Conservation (phyloP, 2,113 vertebrate species). For the Scophthalmus maximus region DNA sequence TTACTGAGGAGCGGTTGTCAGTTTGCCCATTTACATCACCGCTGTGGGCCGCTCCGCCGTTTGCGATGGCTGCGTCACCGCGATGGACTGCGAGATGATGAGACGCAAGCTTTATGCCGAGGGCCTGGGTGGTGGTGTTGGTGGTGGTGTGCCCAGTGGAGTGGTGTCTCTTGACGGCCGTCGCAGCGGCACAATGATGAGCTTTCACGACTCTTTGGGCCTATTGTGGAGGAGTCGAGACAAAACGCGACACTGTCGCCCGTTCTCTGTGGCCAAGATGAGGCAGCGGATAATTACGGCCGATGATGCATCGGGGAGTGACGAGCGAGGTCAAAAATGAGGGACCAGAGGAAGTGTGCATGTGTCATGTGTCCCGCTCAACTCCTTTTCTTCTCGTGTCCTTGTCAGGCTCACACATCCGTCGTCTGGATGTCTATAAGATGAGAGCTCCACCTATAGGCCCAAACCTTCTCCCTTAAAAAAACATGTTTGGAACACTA, state of each 20-base stretch:
- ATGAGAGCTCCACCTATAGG: slow-evolving; percentile 44
- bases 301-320: slow-evolving; percentile 10
- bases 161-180: slow-evolving; percentile 27
- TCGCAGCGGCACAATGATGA: slow-evolving; percentile 56
- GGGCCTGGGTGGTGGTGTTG: slow-evolving; percentile 13
- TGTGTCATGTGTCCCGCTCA: not conserved
- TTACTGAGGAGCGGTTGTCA: slow-evolving; percentile 30
- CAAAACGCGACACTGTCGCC: slow-evolving; percentile 28
- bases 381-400: slow-evolving; percentile 8
- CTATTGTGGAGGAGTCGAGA: slow-evolving; percentile 17
- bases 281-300: not conserved
- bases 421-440: not conserved
- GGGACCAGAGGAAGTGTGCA: not conserved
- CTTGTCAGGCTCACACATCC: not conserved
- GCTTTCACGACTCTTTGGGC: slow-evolving; percentile 41
- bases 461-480: too few relatives aligned
- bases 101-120: slow-evolving; percentile 30
- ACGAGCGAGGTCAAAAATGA: slow-evolving; percentile 13
- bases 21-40: slow-evolving; percentile 24
- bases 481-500: too few relatives aligned
- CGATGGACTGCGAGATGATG: slow-evolving; percentile 22
- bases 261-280: not conserved
- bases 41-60: not conserved
- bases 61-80: slow-evolving; percentile 29
- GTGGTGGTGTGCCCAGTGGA: slow-evolving; percentile 8